phyloP scores from a whole-genome alignment of 2,113 vertebrate genomes.

The Rynchops niger region DNA sequence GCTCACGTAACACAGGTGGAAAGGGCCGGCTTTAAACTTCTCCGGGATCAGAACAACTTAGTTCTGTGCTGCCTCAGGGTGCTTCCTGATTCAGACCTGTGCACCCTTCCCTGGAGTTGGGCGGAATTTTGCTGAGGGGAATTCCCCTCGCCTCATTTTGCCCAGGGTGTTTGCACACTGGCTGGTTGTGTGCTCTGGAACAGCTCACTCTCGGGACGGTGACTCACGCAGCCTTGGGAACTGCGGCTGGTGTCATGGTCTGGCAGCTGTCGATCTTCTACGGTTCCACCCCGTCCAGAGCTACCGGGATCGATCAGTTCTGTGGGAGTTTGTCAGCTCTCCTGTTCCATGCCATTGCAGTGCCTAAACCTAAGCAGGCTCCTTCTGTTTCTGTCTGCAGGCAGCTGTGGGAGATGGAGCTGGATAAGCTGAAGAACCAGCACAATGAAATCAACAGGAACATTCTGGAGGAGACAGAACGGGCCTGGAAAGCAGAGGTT shows the following conservation, averaged over 20 bases:
- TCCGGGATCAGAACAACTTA: not conserved
- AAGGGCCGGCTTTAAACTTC: not conserved
- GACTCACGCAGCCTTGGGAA: not conserved
- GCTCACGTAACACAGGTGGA: not conserved
- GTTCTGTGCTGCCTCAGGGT: not conserved
- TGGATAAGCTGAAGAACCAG: constrained; percentile 80
- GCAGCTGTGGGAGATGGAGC: constrained; percentile 81
- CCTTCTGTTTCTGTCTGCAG: constrained; percentile 39
- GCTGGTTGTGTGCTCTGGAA: not conserved
- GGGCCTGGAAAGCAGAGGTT: constrained; percentile 81
- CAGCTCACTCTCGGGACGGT: not conserved
- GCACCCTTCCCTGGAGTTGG: not conserved
- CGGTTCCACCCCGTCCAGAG: not conserved
- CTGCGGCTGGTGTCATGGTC: accelerated
- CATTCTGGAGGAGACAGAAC: constrained; percentile 77
- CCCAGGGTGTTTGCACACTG: accelerated
- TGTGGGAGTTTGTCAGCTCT: not conserved
- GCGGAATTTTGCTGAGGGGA: not conserved
- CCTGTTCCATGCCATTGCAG: accelerated
- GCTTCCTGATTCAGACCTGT: not conserved
- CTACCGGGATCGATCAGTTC: accelerated
- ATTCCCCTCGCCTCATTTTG: not conserved
- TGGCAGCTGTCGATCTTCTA: not conserved
- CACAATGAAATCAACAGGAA: constrained; percentile 79
- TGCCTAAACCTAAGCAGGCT: not conserved